phyloP scores from a whole-genome alignment of 2,797 vertebrate species.

The Pangasius djambal region DNA sequence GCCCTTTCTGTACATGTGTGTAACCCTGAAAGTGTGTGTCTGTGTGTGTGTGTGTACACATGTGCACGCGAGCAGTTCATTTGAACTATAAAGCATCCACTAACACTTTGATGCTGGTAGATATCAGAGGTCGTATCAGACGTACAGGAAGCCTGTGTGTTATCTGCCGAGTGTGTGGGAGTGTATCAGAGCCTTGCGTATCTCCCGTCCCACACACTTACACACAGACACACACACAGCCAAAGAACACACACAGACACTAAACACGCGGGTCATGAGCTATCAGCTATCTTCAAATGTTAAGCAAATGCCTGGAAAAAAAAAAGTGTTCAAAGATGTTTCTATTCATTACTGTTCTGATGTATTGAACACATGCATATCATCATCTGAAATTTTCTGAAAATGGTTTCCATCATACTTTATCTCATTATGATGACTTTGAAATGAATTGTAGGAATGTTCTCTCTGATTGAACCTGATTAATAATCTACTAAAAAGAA shows the following conservation, averaged over 20 bases:
- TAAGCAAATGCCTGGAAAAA: background rate
- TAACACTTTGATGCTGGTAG: slow-evolving; percentile 56
- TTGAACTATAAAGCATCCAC: slow-evolving; percentile 46
- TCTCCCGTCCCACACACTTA: slow-evolving; percentile 21
- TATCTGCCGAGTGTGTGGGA: slow-evolving; percentile 55
- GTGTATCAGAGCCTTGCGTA: slow-evolving; percentile 40
- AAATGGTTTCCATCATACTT: background rate
- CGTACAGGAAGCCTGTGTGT: slow-evolving; percentile 66
- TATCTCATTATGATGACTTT: background rate
- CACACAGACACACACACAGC: background rate
- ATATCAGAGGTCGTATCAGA: slow-evolving; percentile 60
- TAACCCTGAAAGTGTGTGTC: background rate
- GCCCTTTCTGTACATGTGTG: background rate
- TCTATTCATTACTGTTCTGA: background rate
- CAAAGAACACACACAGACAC: slow-evolving; percentile 2
- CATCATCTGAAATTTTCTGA: background rate
- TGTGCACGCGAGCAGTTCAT: background rate
- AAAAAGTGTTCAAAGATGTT: background rate
- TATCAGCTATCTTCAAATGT: background rate
- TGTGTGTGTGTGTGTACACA: background rate
- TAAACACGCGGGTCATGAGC: background rate
- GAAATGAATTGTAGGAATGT: background rate
- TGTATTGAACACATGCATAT: background rate
- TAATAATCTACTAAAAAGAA: background rate
- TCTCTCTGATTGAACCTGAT: background rate